Base-by-base conservation (phyloP, 30 jellyfish, hydroid and myxozoan genomes). In the Cassiopea andromeda region DNA sequence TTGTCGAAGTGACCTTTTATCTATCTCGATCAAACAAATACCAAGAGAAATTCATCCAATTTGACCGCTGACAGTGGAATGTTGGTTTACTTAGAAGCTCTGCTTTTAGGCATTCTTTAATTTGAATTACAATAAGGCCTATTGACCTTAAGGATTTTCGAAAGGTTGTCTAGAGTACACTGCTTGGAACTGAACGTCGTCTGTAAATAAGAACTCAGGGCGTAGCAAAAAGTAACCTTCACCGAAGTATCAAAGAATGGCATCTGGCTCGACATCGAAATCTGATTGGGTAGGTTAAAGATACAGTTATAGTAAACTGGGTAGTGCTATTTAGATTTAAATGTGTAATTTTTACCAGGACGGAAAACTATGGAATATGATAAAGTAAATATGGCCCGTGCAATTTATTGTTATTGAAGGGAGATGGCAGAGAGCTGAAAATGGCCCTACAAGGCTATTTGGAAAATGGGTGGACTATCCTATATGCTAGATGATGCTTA, bases 91-190 rank as follows among this genome's bases (percentile, higher is more conserved):
- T 61, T 61, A 77, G 73, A 54, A 46, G 81, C 90, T 80, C 90
- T 17, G 73, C 72, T 27, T 81, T 48, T 48, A 60, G 72, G 45
- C 64, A 81, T 81, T 45, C 69, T 67, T 46, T 15, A n/a, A 66
- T 81, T 67, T 81, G 82, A 66, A 81, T 81, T 10, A 81, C 90
- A 81, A 81, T 81, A 49, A 61, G 19, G n/a, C 17, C 82, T n/a
- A 38, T 81, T 81, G 82, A 61, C 46, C 69, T 18, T 14, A 69
- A 14, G 90, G 80, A 44, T 64, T 81, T 81, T 69, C 48, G 90
- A 81, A 64, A 81, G 90, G 64, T 64, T 67, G 43, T 49, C 75
- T 27, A 0, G 4, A 14, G 76, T 18, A 18, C 79, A 70, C 64
- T 46, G 17, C 45, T 15, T 75, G 69, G 4, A 10, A 57, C 67